phyloP scores from a whole-genome alignment of 2,797 vertebrate species.

The Crax fasciolata region DNA sequence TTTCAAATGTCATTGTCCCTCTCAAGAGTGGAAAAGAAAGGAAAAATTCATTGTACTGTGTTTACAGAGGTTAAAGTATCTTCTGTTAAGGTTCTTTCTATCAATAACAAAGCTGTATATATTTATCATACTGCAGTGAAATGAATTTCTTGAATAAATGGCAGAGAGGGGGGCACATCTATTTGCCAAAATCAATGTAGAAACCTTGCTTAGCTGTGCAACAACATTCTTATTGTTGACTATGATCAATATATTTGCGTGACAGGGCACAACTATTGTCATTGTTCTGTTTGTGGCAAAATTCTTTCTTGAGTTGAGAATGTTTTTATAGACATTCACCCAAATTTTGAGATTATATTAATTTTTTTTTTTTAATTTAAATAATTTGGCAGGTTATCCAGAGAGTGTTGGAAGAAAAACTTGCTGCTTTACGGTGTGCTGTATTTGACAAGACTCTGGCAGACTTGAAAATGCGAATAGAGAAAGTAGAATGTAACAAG shows the following conservation, averaged over 20 bases:
- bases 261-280: neutral
- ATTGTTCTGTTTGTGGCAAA: neutral
- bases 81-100: neutral
- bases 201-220: neutral
- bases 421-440: constrained; percentile 88
- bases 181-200: neutral
- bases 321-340: neutral
- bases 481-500: constrained; percentile 92
- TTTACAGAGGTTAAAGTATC: neutral
- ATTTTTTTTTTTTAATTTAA: neutral
- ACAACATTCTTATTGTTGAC: neutral
- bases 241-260: neutral
- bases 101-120: neutral
- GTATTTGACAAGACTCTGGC: constrained; percentile 92
- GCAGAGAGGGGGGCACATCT: neutral
- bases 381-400: constrained; percentile 89
- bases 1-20: neutral
- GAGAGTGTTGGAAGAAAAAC: constrained; percentile 91
- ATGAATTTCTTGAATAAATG: neutral
- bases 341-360: neutral
- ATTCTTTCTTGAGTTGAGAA: neutral
- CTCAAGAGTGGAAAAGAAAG: neutral
- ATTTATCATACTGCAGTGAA: neutral
- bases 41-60: neutral
- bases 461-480: constrained; percentile 93